These are phyloP conservation scores for Synanthedon vespiformis DNA, from an alignment of 2,888 invertebrate genomes.

Conservation along the genomic window DNA sequence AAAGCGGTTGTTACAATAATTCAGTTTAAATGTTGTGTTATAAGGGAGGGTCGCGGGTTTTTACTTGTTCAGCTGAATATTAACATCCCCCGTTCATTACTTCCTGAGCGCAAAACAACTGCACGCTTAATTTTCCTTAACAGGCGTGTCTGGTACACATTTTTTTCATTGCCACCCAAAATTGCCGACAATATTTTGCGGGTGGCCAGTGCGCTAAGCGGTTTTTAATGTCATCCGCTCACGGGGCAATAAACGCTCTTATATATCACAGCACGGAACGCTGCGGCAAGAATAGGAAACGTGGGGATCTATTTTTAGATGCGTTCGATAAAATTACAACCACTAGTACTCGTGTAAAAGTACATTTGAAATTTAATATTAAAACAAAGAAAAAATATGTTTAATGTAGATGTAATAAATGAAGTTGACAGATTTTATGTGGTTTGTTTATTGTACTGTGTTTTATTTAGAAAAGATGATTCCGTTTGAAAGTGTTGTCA, in stretches of 20 bases:
- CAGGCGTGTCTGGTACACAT: constrained; percentile 5
- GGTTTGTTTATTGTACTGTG: too few species aligned
- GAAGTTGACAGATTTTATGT: too few species aligned
- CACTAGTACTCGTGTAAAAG: too few species aligned
- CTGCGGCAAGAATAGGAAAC: constrained; percentile 5
- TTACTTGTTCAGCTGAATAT: background rate
- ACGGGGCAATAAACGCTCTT: constrained; percentile 33
- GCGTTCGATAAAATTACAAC: too few species aligned
- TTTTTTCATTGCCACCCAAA: constrained; percentile 23
- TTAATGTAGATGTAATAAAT: too few species aligned
- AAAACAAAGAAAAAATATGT: too few species aligned
- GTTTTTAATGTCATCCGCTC: constrained; percentile 54
- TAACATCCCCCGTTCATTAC: background rate
- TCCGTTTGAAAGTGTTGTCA: background rate
- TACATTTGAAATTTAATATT: too few species aligned
- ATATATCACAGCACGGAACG: constrained; percentile 28
- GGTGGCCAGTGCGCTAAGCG: constrained; percentile 37
- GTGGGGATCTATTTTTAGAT: background rate
- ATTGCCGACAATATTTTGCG: constrained; percentile 29
- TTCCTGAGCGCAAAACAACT: background rate
- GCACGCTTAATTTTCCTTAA: constrained; percentile 1
- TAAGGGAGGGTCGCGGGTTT: too few species aligned
- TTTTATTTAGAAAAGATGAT: too few species aligned
- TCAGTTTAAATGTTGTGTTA: too few species aligned
- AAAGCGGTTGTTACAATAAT: too few species aligned